phyloP scores from a whole-genome alignment of 1,140 invertebrate species.

The Pristionchus pacificus region DNA sequence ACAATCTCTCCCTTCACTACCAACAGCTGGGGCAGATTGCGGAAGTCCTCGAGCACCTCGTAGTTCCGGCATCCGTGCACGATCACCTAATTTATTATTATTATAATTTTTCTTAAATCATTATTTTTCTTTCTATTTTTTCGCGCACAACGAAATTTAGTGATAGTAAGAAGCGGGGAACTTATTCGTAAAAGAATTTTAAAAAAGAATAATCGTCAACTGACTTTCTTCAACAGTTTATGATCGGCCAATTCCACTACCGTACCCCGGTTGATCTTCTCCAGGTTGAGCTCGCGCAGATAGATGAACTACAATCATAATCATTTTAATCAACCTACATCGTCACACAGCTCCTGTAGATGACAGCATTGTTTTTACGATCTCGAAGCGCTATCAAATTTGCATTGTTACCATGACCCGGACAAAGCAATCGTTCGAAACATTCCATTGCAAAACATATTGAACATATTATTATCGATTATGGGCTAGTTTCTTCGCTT shows the following conservation, averaged over 20 bases:
- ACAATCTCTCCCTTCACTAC: slow-evolving; percentile 50
- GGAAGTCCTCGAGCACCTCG: slow-evolving; percentile 53
- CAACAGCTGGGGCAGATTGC: slow-evolving; percentile 49
- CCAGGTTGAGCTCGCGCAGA: slow-evolving; percentile 53
- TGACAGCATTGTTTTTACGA: too few relatives aligned
- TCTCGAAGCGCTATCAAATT: too few relatives aligned
- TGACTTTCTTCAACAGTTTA: slow-evolving; percentile 43
- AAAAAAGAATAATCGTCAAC: too few relatives aligned
- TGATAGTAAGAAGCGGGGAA: too few relatives aligned
- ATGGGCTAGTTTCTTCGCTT: too few relatives aligned
- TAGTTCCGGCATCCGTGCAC: slow-evolving; percentile 56
- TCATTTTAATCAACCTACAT: too few relatives aligned
- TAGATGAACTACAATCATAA: slow-evolving; percentile 50
- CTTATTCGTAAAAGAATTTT: too few relatives aligned
- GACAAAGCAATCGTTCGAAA: too few relatives aligned
- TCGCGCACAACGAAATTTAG: too few relatives aligned
- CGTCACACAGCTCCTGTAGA: background rate
- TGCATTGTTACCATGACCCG: too few relatives aligned
- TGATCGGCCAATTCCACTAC: slow-evolving; percentile 50
- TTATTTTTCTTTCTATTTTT: background rate
- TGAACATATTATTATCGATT: too few relatives aligned
- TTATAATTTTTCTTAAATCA: background rate
- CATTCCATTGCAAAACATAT: too few relatives aligned
- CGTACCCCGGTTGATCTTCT: slow-evolving; percentile 56
- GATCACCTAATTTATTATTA: slow-evolving; percentile 37